Base-by-base conservation (phyloP, 2,797 vertebrate genomes). In the Pteropus rufus region DNA sequence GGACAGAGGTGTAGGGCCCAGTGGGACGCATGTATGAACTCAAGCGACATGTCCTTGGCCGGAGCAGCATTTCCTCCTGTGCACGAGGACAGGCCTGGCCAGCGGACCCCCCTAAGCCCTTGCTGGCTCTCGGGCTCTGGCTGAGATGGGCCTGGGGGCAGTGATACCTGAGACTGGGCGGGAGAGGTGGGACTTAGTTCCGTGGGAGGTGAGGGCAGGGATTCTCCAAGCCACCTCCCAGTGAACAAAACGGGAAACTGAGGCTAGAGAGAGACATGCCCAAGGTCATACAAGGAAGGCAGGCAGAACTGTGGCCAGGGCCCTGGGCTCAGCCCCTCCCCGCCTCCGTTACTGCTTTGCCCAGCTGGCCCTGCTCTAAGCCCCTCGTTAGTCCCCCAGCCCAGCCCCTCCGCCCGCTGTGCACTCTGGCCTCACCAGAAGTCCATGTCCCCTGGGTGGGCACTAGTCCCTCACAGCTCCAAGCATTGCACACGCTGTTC, bases 401-500 rank as follows among this genome's bases (percentile, higher is more conserved):
- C 54, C 21, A 36, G 29, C 54, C n/a, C 70, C 62, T 7, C 6
- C 0, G 2, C 8, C 8, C 5, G 8, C 31, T 10, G 46, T 16
- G 5, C 31, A 10, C 24, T 23, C 9, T 10, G 52, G 46, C 34
- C 34, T 44, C 31, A 19, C 41, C 39, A 15, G 65, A 49, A 16
- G 26, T 26, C 62, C 18, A 0, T 24, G 7, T 14, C 7, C 52
- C 34, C 49, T 1, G 6, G 56, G 23, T 21, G 2, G 10, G 16
- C 9, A 1, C 7, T 24, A 44, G 19, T 24, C 2, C 23, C 19
- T 52, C 34, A 36, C 14, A 15, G 23, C 12, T 41, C 34, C 62
- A 29, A 21, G 46, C 39, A 46, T 2, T 2, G 18, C 31, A 31
- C 31, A 24, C 11, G 8, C 62, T 70, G 44, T 76, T 29, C 4